Base-by-base conservation (phyloP, 2,888 invertebrate genomes). In the Hyppa rectilinea region DNA sequence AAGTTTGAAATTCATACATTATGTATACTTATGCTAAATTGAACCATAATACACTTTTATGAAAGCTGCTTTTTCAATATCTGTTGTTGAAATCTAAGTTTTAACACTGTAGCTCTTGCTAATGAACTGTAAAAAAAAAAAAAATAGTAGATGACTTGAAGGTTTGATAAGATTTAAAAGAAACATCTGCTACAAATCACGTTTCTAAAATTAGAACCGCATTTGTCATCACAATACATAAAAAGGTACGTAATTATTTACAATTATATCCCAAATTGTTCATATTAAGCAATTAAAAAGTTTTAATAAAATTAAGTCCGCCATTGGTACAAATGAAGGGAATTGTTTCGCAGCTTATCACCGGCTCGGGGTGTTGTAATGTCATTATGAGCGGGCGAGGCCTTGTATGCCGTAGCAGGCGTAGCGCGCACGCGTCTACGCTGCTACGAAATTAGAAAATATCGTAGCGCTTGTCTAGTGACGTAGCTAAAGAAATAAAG, bases 311-410 rank as follows among this genome's bases (percentile, higher is more conserved):
- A 83, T 84, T 83, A 84, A 70, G 77, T 65, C 59, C 75, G 78
- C 76, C 85, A 87, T 87, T 86, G 86, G 86, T 85, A 84, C 84
- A 87, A 91, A 91, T 90, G 87, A 85, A 86, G 86, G 86, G 84
- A 88, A 87, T 91, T 90, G 88, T 90, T 85, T 80, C 76, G 79
- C 81, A 83, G 87, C 84, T 89, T 88, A 88, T 85, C 85, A 81
- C 81, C 77, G 80, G 80, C 78, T 71, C 71, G 70, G 75, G 36
- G 71, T 73, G 53, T 81, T 89, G n/a, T n/a, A 89, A 90, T 88
- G 79, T 86, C 87, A 89, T 90, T 90, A 89, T 75, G 71, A 67
- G 75, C 50, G 77, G 60, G 69, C 71, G 74, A 83, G 81, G 78
- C 78, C 74, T 72, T 84, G 85, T 86, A 84, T 84, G 81, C 67